These are phyloP conservation scores for Drosophila chauvacae DNA, from an alignment of 1,140 invertebrate species.

Conservation along the genomic window DNA sequence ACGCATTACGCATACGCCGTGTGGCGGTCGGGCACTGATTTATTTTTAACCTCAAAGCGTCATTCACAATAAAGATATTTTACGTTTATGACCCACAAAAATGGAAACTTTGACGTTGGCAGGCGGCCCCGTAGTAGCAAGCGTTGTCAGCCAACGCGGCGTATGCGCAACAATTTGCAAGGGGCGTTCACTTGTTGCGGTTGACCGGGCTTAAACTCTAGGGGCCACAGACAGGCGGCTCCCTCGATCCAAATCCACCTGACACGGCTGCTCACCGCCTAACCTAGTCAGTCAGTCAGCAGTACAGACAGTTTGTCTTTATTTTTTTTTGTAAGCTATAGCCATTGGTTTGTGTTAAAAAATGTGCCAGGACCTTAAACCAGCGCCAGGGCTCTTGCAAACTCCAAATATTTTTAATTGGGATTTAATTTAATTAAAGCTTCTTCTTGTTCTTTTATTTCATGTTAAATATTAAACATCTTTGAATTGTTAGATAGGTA, in stretches of 20 bases:
- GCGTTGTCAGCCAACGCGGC: conserved; percentile 50
- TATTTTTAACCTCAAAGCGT: conserved; percentile 79
- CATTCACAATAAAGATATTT: conserved; percentile 78
- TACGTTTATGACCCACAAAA: conserved; percentile 78
- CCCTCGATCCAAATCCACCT: conserved; percentile 24
- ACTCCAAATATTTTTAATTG: not conserved
- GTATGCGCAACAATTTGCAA: conserved; percentile 75
- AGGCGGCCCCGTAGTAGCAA: conserved; percentile 5
- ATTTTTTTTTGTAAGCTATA: not conserved
- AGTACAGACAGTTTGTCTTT: conserved; percentile 7
- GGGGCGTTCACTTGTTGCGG: conserved; percentile 62
- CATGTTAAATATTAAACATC: no score
- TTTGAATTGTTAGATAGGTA: no score
- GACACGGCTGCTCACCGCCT: not conserved
- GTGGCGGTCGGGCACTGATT: conserved; percentile 63
- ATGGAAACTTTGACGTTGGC: conserved; percentile 47
- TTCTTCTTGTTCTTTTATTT: not conserved
- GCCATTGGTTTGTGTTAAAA: not conserved
- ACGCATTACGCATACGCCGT: conserved; percentile 70
- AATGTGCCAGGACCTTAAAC: not conserved
- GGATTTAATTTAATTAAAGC: not conserved
- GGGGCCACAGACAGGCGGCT: conserved; percentile 30
- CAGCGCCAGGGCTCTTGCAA: no score
- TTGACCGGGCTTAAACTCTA: conserved; percentile 60
- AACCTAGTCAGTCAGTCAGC: not conserved